Conservation (phyloP, 2,888 invertebrate species). For the Carpatolechia fugitivella region DNA sequence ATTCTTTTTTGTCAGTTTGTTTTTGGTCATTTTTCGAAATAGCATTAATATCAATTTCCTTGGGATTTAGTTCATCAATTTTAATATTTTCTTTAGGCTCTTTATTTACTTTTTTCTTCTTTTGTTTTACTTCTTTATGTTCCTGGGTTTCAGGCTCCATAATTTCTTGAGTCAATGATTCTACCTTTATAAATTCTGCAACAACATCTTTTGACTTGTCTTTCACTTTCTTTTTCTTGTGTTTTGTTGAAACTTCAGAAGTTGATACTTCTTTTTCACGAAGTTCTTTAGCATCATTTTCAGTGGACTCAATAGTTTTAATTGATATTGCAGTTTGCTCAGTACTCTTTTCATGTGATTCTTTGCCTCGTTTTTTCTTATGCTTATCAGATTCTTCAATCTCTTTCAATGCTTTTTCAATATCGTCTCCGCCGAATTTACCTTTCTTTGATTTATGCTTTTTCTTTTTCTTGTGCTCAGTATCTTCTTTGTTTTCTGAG, state of each 20-base stretch:
- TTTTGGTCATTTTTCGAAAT: too few species aligned
- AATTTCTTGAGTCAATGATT: constrained; percentile 18
- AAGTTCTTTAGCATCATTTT: constrained; percentile 12
- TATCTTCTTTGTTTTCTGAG: constrained; percentile 23
- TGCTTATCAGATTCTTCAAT: constrained; percentile 58
- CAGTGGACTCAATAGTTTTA: constrained; percentile 15
- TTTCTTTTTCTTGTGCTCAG: constrained; percentile 59
- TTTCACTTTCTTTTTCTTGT: constrained; percentile 47
- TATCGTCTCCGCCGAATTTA: constrained; percentile 61
- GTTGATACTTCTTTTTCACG: constrained; percentile 18
- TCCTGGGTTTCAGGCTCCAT: background rate
- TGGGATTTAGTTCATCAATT: background rate
- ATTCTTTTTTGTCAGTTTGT: too few species aligned
- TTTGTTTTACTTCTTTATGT: background rate
- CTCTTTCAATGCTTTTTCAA: constrained; percentile 67
- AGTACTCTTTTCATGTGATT: constrained; percentile 41
- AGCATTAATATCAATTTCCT: background rate
- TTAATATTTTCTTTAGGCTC: background rate
- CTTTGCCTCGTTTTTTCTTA: constrained; percentile 60
- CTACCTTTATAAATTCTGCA: constrained; percentile 24
- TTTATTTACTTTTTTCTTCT: constrained; percentile 28
- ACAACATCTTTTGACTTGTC: constrained; percentile 25
- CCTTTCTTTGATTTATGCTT: constrained; percentile 60
- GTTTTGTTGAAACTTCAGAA: constrained; percentile 29
- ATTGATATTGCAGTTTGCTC: constrained; percentile 28